These are phyloP conservation scores for Passer domesticus DNA, from an alignment of 2,113 vertebrate species.

Conservation along the genomic window DNA sequence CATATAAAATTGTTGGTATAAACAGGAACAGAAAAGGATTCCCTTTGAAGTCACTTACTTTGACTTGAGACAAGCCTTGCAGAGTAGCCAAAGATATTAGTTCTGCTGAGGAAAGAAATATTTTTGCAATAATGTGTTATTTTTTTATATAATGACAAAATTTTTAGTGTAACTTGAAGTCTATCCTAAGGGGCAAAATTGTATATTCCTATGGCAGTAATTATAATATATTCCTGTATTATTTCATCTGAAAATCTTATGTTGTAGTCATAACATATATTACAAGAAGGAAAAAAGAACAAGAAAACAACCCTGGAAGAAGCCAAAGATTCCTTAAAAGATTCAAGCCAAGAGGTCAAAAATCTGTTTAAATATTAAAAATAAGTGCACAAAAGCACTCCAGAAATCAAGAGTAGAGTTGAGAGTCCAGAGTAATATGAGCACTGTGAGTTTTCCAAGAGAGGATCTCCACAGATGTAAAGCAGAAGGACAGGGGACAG, in stretches of 20 bases:
- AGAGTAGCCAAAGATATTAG: background rate
- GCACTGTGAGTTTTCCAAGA: background rate
- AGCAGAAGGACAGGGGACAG: background rate
- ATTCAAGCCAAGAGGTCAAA: background rate
- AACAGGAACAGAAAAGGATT: background rate
- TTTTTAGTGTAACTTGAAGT: background rate
- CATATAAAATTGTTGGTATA: background rate
- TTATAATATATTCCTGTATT: background rate
- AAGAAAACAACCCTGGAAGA: background rate
- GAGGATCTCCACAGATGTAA: background rate
- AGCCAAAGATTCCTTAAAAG: background rate
- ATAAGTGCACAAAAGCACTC: background rate
- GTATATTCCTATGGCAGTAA: background rate
- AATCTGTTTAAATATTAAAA: background rate
- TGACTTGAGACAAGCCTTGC: background rate
- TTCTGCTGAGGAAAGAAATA: background rate
- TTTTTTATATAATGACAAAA: background rate
- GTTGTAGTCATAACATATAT: background rate
- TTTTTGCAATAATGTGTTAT: background rate
- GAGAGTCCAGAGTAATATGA: background rate
- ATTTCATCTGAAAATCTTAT: background rate
- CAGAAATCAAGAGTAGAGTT: background rate
- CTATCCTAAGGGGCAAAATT: background rate
- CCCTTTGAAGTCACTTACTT: background rate
- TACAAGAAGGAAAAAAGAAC: background rate